phyloP scores from a whole-genome alignment of 2,113 vertebrate species.

The Labeo rohita region DNA sequence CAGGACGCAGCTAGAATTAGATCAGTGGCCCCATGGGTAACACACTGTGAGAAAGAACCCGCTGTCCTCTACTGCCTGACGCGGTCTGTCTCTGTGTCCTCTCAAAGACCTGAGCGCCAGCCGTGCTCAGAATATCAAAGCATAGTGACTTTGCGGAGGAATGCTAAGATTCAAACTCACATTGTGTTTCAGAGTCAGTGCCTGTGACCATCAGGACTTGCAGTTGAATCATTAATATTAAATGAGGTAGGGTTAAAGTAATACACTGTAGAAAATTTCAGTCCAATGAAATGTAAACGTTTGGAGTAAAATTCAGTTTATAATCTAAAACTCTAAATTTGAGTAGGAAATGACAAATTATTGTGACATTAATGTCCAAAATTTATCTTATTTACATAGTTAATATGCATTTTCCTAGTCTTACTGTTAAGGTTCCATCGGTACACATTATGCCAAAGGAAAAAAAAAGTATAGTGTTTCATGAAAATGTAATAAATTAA shows the following conservation, averaged over 20 bases:
- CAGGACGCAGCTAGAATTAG: slow-evolving; percentile 44
- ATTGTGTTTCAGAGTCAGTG: not conserved
- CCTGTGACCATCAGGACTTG: not conserved
- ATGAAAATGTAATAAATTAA: not conserved
- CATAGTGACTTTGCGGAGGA: slow-evolving; percentile 9
- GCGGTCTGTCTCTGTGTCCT: slow-evolving; percentile 7
- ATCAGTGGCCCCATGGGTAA: slow-evolving; percentile 36
- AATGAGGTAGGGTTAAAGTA: not conserved
- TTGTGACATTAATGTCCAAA: too few relatives aligned
- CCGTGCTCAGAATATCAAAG: slow-evolving; percentile 29
- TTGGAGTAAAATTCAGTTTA: not conserved
- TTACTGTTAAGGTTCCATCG: not conserved
- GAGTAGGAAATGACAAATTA: too few relatives aligned
- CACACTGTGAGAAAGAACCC: slow-evolving; percentile 31
- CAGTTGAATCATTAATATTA: not conserved
- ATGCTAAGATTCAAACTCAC: slow-evolving; percentile 6
- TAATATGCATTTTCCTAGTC: not conserved
- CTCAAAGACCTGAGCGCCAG: not conserved
- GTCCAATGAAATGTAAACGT: not conserved
- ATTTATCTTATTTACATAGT: too few relatives aligned
- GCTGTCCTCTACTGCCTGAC: slow-evolving; percentile 49
- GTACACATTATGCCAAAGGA: not conserved
- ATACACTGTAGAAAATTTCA: not conserved
- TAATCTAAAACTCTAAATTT: not conserved
- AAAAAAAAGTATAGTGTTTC: not conserved